Evolutionary conservation across 2,888 invertebrate genomes (phyloP).

Genomic region (Steinernema carpocapsae): DNA sequence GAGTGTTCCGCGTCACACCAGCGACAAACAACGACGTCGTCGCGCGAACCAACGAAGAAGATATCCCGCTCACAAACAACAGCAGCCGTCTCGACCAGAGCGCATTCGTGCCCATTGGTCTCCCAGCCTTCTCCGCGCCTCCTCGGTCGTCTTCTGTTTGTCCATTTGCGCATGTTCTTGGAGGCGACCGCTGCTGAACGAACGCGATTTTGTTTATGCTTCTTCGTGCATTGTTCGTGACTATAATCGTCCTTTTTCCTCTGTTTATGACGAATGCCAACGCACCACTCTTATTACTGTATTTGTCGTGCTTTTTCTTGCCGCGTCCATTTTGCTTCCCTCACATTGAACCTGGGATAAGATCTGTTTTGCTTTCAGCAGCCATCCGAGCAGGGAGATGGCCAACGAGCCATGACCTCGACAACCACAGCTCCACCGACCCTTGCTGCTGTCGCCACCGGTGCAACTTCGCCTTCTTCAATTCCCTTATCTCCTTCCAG

Average conservation of each 20-base stretch:
- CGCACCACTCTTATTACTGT: neutral
- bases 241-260: neutral
- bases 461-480: constrained; percentile 17
- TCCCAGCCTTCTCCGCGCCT: neutral
- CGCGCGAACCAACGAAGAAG: constrained; percentile 10
- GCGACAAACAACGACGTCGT: constrained; percentile 32
- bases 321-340: neutral
- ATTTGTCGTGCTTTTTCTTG: neutral
- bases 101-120: constrained; percentile 12
- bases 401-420: constrained; percentile 35
- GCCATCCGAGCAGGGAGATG: constrained; percentile 23
- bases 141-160: constrained; percentile 17
- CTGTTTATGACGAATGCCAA: neutral
- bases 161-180: neutral
- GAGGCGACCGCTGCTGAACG: neutral
- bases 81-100: constrained; percentile 12
- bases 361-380: neutral
- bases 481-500: neutral
- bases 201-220: constrained; percentile 4
- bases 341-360: neutral
- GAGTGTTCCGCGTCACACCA: constrained; percentile 16
- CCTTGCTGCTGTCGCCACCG: constrained; percentile 9
- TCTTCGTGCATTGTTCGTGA: neutral
- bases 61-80: constrained; percentile 29
- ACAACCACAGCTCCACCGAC: constrained; percentile 26